A percentile compares a stretch with the other conserved stretches of the same genome.
phyloP scores from a whole-genome alignment of 2,888 invertebrate genomes.

The Autographa gamma region DNA sequence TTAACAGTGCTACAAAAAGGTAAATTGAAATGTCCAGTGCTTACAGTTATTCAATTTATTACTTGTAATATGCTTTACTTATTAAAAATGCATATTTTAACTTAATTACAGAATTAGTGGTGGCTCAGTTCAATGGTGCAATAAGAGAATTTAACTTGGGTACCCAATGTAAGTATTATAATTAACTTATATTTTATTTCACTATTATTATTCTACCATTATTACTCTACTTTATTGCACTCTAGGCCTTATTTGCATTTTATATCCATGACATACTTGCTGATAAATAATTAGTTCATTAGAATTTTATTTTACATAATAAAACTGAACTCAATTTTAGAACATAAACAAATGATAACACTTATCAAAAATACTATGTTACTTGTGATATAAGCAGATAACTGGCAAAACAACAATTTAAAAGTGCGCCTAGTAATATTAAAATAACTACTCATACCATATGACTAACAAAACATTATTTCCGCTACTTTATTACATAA shows the following conservation, averaged over 20 bases:
- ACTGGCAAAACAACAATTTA: not conserved
- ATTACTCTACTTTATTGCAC: not conserved
- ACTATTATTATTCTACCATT: not conserved
- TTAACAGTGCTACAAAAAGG: constrained; percentile 75
- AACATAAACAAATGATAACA: constrained; percentile 1
- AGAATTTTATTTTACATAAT: not conserved
- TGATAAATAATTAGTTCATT: not conserved
- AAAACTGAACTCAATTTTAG: not conserved
- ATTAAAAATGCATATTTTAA: no score
- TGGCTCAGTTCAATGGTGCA: constrained; percentile 84
- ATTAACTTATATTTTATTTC: not conserved
- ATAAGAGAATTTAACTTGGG: constrained; percentile 74
- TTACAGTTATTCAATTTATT: not conserved
- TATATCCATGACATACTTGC: not conserved
- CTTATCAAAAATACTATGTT: not conserved
- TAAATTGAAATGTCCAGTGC: constrained; percentile 45
- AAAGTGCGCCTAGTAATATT: not conserved
- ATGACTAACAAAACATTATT: constrained; percentile 23
- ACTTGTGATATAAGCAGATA: not conserved
- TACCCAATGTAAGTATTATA: constrained; percentile 73
- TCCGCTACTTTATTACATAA: constrained; percentile 18
- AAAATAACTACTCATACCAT: constrained; percentile 14
- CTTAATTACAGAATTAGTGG: constrained; percentile 74
- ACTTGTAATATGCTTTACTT: no score
- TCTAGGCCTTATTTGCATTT: not conserved